Evolutionary conservation across 1,140 invertebrate genomes (phyloP).

Genomic region (Triops cancriformis): DNA sequence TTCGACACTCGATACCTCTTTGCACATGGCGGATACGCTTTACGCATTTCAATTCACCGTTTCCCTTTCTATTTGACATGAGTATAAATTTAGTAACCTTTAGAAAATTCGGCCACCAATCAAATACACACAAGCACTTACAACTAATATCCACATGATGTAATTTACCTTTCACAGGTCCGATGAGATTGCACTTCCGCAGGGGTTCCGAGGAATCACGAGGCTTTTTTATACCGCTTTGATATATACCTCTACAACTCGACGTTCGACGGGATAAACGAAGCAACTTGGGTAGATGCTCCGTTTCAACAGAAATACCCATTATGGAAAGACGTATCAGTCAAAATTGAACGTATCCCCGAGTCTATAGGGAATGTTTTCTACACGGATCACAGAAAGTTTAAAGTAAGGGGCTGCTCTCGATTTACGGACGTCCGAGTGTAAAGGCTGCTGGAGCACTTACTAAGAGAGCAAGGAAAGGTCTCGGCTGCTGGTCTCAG

Average conservation of each 20-base stretch:
- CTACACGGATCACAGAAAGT: not conserved
- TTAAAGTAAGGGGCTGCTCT: not conserved
- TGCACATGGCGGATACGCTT: constrained; percentile 3
- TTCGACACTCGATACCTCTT: not conserved
- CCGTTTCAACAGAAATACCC: not conserved
- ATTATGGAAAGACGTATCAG: not conserved
- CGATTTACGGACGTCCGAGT: not conserved
- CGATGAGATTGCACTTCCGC: not conserved
- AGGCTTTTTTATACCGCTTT: not conserved
- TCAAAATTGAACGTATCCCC: not conserved
- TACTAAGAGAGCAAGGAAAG: not conserved
- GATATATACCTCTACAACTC: not conserved
- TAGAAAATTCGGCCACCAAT: not conserved
- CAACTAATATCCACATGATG: not conserved
- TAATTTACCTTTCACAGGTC: not conserved
- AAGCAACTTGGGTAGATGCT: not conserved
- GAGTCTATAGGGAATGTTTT: not conserved
- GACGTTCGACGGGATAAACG: not conserved
- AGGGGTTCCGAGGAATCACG: not conserved
- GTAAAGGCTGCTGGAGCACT: not conserved
- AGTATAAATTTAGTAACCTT: not conserved
- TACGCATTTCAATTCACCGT: not conserved
- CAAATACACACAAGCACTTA: not conserved
- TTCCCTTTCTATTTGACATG: not conserved
- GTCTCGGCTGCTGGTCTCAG: not conserved